Evolutionary conservation across 2,888 invertebrate genomes (phyloP), one percentile per base, ranked within the genome.

Genomic region (Tenthredo amoena): DNA sequence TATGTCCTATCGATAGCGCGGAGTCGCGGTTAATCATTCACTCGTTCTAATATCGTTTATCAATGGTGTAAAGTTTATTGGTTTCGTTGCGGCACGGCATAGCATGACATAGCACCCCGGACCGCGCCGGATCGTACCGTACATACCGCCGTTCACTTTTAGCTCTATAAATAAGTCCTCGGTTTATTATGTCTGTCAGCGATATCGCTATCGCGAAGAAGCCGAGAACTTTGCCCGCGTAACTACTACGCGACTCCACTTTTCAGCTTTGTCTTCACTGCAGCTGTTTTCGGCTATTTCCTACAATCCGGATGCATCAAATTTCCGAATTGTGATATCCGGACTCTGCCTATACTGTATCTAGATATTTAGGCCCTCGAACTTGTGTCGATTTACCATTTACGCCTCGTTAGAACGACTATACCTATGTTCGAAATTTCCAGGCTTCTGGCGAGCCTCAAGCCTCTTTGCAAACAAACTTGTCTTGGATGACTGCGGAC

Each of bases 151-250:
- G 31, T 77, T 74, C 47, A 77, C 77, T 81, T 62, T 81, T 40
- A 34, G 37, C 62, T 81, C 81, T 81, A 81, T 81, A 81, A 81
- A 81, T 81, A 81, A 58, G 12, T 81, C 9, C 18, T 18, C n/a
- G 9, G 81, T 81, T 81, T 81, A 81, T 81, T 81, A 81, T 81
- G 81, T 81, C 81, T 81, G 81, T 81, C 81, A 62, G 40, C 62
- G 81, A 81, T 81, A 81, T 81, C 81, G 81, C 62, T 58, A 62
- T 58, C 62, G 62, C 34, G 37, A 81, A 62, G 58, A 62, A 62
- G 26, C 81, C 58, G 40, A 81, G 81, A 81, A 62, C 62, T 81
- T 81, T 81, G 81, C 58, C 18, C 81, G 81, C 18, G 50, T 9
- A 65, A 12, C 2, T 68, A 62, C 2, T 71, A 71, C 37, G 37